Evolutionary conservation across 1,140 invertebrate genomes (phyloP).

Genomic region (Diploscapter pachys): DNA sequence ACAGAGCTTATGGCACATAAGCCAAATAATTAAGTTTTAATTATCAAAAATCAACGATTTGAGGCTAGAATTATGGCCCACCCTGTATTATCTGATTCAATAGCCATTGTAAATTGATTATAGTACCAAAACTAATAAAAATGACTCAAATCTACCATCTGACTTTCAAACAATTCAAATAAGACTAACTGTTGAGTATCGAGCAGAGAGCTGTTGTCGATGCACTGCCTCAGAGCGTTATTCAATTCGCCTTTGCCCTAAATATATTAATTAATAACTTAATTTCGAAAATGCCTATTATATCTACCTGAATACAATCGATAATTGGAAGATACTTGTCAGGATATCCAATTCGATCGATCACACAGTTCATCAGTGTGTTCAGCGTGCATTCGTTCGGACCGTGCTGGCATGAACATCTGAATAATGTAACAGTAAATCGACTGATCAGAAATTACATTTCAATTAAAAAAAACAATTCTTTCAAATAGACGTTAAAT

Average conservation of each 20-base stretch:
- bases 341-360: constrained; percentile 41
- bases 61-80: too few species aligned
- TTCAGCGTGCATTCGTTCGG: constrained; percentile 53
- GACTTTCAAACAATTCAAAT: background rate
- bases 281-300: too few species aligned
- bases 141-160: too few species aligned
- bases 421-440: constrained; percentile 7
- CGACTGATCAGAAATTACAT: too few species aligned
- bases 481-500: too few species aligned
- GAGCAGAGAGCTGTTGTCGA: constrained; percentile 26
- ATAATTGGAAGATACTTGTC: constrained; percentile 47
- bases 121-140: too few species aligned
- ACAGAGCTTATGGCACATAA: too few species aligned
- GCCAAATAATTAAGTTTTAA: too few species aligned
- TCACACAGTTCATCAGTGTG: constrained; percentile 58
- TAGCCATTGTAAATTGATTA: too few species aligned
- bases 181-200: constrained; percentile 35
- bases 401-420: constrained; percentile 55
- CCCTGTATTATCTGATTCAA: too few species aligned
- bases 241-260: constrained; percentile 46
- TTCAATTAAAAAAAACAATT: too few species aligned
- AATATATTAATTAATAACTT: background rate
- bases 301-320: constrained; percentile 41
- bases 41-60: too few species aligned
- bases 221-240: constrained; percentile 35